Evolutionary conservation across 1,140 invertebrate genomes (phyloP), one percentile per base, ranked within the genome.

Genomic region (Pseudachorutes palmiensis): DNA sequence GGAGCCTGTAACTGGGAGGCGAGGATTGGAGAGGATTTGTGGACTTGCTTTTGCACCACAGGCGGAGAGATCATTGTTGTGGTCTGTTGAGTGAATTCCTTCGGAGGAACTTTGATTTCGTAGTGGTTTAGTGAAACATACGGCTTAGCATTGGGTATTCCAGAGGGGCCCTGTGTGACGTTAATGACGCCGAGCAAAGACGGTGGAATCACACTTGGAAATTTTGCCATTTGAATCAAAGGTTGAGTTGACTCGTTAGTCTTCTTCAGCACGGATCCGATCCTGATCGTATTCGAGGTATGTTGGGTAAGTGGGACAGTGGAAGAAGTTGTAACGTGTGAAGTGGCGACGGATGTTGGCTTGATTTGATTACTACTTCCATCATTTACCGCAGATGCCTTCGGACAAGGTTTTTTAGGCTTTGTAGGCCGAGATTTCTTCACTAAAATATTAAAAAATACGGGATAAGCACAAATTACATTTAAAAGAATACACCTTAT

Each of bases 1-100:
- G 70, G 65, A 14, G 67, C 66, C 59, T 73, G 69, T 9, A 73
- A 49, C 49, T 73, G 72, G n/a, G 72, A 73, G 19, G 72, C 72
- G 19, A 73, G 51, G 49, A 73, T 70, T 1, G 72, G 72, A 1
- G 72, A 73, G 62, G 62, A 70, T 63, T 73, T 70, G 33, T 9
- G 5, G 19, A 19, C 36, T 19, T 41, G 36, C 19, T 41, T 41
- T 41, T 41, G 36, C 19, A 41, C 36, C 5, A 41, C 5, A 41
- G 5, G 36, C 36, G 5, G 36, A 9, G 36, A n/a, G n/a, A n/a
- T 19, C 36, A 49, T 2, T n/a, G 9, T 2, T 16, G 12, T 12
- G 2, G 16, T 63, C 12, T 2, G 16, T 3, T 22, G n/a, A 63
- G 2, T n/a, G 12, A 30, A 22, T 3, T 30, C 16, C 28, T n/a